These are phyloP conservation scores for Hemiprocne comata DNA, from an alignment of 2,113 vertebrate genomes.

Conservation along the genomic window DNA sequence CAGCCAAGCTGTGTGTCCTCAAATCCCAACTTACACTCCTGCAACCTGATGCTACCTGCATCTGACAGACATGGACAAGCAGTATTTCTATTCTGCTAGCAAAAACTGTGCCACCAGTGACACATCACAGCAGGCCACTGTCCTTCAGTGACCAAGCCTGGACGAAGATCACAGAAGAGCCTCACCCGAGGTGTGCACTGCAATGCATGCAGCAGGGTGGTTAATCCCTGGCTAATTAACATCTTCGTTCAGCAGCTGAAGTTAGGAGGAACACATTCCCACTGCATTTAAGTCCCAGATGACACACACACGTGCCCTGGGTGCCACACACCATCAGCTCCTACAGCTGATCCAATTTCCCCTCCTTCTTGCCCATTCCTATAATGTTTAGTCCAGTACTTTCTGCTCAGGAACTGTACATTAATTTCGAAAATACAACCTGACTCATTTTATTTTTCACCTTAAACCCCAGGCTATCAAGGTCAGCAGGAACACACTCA, in stretches of 20 bases:
- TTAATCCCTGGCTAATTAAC: not conserved
- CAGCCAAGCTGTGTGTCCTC: not conserved
- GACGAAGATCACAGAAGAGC: not conserved
- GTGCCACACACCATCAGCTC: not conserved
- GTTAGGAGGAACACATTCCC: not conserved
- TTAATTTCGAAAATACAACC: not conserved
- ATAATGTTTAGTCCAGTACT: not conserved
- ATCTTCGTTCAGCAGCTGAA: not conserved
- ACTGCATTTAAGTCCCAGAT: not conserved
- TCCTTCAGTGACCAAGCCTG: not conserved
- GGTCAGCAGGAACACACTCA: not conserved
- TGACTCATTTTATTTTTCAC: not conserved
- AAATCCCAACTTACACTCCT: not conserved
- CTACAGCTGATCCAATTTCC: not conserved
- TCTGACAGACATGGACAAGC: not conserved
- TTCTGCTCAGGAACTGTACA: not conserved
- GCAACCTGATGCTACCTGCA: not conserved
- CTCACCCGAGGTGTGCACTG: not conserved
- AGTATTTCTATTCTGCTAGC: not conserved
- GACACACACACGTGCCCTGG: rapidly evolving
- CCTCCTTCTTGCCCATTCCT: not conserved
- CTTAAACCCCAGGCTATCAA: not conserved
- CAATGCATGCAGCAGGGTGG: not conserved
- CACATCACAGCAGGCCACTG: too few species aligned
- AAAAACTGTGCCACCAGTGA: not conserved